Evolutionary conservation across 2,888 invertebrate species (phyloP), one percentile per base, ranked within the genome.

Genomic region (Xylota sylvarum): DNA sequence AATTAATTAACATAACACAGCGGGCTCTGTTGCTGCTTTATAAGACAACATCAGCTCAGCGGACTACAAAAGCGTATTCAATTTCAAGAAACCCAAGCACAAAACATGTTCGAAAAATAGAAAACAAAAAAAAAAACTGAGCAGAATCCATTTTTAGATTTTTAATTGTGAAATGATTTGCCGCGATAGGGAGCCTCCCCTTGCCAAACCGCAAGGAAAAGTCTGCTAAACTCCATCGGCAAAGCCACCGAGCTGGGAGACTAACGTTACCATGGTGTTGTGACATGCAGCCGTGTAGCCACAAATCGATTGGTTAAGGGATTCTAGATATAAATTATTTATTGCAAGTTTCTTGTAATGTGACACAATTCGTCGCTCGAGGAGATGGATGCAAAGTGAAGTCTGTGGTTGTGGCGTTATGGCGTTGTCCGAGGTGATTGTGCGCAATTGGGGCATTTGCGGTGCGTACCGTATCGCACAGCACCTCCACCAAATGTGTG

Each of bases 261-360:
- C 30, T 62, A 35, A 62, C 43, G 43, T 69, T 76, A 55, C 78
- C 62, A 35, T 55, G 46, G 58, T 50, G 52, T 84, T 85, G 76
- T 80, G 80, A 58, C 84, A 85, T 64, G 58, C 56, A 79, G 56
- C 64, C 65, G 32, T 55, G 32, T 55, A 37, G 46, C 67, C 83
- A 46, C 79, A 74, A 84, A 79, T 84, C 74, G 73, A 84, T 84
- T 79, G 79, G 69, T 37, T 74, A 69, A 69, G 62, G 48, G 73
- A 60, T 32, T 77, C 46, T 52, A 48, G 37, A 10, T 10, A 12
- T 10, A 37, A 37, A 70, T 73, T 67, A 32, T 46, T 43, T 72
- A 50, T 67, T 62, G 55, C 6, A 10, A n/a, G 23, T 50, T 46
- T 48, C 19, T 19, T 23, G 17, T 30, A 19, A 17, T 56, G 43